A percentile compares a stretch with the other conserved stretches of the same genome.
Conservation (phyloP, 2,888 invertebrate genomes). For the Cheilosia soror region DNA sequence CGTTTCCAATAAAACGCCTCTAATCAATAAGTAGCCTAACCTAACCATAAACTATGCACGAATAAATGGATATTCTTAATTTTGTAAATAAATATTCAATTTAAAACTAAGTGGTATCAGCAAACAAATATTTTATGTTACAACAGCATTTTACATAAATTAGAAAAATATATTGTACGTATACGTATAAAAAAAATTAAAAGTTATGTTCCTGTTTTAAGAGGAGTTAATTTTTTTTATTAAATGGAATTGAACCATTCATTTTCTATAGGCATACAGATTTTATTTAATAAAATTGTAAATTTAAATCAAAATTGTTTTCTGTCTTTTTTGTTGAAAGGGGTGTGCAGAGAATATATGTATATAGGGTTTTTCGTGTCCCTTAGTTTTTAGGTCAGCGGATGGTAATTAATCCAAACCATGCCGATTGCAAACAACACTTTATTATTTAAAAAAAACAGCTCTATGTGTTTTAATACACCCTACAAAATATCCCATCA, state of each 20-base stretch:
- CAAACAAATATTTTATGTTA: constrained; percentile 5
- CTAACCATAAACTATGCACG: not conserved
- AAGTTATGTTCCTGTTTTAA: constrained; percentile 49
- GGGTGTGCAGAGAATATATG: no score
- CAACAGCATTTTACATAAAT: not conserved
- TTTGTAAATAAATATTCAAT: constrained; percentile 16
- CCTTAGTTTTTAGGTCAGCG: no score
- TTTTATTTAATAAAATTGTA: constrained; percentile 48
- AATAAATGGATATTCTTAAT: not conserved
- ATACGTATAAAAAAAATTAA: not conserved
- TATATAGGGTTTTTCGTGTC: no score
- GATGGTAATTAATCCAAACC: no score
- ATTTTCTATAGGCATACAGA: constrained; percentile 49
- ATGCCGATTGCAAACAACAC: no score
- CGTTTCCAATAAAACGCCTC: not conserved
- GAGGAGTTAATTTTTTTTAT: constrained; percentile 41
- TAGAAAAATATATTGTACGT: constrained; percentile 11
- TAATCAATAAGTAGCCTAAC: no score
- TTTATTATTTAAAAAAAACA: no score
- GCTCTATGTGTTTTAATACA: no score
- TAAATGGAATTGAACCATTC: constrained; percentile 47
- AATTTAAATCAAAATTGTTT: constrained; percentile 14
- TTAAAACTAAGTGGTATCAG: not conserved
- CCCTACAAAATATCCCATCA: no score
- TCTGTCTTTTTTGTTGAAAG: not conserved